These are phyloP conservation scores for Phocoena sinus DNA, from an alignment of 2,113 vertebrate genomes.

Conservation along the genomic window DNA sequence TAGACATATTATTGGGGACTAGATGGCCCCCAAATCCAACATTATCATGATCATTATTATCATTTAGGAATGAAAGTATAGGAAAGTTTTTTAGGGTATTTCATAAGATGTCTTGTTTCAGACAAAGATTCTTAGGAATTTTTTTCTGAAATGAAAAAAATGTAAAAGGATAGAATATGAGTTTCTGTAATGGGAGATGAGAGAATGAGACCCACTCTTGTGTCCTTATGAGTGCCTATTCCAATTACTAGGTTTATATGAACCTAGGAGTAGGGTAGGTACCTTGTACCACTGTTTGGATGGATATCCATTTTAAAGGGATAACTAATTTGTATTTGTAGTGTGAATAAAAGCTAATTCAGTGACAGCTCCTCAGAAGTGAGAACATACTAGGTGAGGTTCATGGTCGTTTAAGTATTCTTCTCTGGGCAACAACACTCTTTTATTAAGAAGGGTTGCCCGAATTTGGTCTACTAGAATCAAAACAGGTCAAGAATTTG, in stretches of 20 bases:
- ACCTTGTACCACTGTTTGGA: neutral
- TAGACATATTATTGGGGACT: neutral
- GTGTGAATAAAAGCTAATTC: neutral
- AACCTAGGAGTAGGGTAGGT: neutral
- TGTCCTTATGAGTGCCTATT: neutral
- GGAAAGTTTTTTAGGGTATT: neutral
- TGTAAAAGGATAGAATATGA: neutral
- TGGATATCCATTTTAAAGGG: neutral
- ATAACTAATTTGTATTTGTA: neutral
- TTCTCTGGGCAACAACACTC: neutral
- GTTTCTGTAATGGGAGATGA: neutral
- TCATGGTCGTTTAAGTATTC: neutral
- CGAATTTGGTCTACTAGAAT: slow-evolving; percentile 12
- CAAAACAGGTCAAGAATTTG: neutral
- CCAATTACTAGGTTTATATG: neutral
- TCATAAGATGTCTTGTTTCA: neutral
- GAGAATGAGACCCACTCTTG: neutral
- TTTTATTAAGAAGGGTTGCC: neutral
- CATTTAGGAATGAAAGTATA: neutral
- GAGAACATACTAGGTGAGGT: neutral
- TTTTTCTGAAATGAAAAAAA: neutral
- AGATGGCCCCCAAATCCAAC: neutral
- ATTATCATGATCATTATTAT: neutral
- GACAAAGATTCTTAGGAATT: neutral
- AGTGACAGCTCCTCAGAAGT: neutral